A percentile compares a stretch with the other conserved stretches of the same genome.
These are phyloP conservation scores for Apocrypta bakeri DNA, from an alignment of 1,140 invertebrate species.

Conservation along the genomic window DNA sequence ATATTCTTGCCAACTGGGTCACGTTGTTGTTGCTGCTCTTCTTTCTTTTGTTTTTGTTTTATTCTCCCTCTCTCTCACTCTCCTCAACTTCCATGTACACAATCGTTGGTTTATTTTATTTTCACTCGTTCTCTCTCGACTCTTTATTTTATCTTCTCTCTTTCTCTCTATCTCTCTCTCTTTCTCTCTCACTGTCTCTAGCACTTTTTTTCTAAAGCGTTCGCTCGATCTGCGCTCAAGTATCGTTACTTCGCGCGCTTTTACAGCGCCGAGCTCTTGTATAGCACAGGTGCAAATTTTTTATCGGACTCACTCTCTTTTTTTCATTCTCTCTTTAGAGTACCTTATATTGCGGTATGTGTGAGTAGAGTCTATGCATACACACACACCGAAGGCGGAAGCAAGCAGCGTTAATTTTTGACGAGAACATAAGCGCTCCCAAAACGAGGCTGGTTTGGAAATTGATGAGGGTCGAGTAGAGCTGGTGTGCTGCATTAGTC, in stretches of 20 bases:
- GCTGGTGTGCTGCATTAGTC: background rate
- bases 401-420: conserved; percentile 12
- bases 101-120: background rate
- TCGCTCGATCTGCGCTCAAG: conserved; percentile 21
- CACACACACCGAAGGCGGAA: background rate
- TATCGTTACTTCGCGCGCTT: conserved; percentile 30
- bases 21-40: conserved; percentile 37
- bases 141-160: conserved; percentile 1
- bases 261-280: background rate
- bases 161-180: background rate
- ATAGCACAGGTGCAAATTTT: conserved; percentile 1
- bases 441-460: background rate
- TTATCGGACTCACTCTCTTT: conserved; percentile 1
- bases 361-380: background rate
- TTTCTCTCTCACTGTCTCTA: background rate
- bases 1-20: conserved; percentile 52
- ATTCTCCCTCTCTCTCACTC: background rate
- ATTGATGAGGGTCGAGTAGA: background rate
- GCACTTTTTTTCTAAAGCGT: conserved; percentile 15
- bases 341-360: background rate
- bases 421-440: conserved; percentile 19
- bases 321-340: background rate
- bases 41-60: conserved; percentile 10
- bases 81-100: background rate
- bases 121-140: background rate